A percentile compares a stretch with the other conserved stretches of the same genome.
Evolutionary conservation across 2,113 vertebrate genomes (phyloP).

Genomic region (Sinocyclocheilus anshuiensis): DNA sequence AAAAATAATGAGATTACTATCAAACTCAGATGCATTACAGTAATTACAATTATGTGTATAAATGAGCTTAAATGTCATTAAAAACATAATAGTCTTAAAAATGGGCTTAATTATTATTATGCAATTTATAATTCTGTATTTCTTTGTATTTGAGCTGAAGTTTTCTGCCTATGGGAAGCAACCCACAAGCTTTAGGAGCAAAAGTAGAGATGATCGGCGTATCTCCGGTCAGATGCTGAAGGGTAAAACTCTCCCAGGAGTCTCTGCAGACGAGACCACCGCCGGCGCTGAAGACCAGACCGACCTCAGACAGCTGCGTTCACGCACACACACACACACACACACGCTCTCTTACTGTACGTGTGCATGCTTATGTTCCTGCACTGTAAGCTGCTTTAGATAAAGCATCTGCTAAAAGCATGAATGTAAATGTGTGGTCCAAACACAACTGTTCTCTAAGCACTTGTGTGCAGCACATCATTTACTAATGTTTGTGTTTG

Average conservation of each 20-base stretch:
- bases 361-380: neutral
- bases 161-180: neutral
- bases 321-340: too few relatives aligned
- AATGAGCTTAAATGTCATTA: neutral
- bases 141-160: neutral
- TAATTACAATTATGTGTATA: neutral
- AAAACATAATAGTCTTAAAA: neutral
- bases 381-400: neutral
- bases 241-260: constrained; percentile 15
- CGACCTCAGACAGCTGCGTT: constrained; percentile 1
- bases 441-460: neutral
- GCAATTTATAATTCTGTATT: neutral
- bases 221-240: neutral
- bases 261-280: neutral
- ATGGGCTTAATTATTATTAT: neutral
- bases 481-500: neutral
- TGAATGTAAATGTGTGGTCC: neutral
- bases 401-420: neutral
- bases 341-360: neutral
- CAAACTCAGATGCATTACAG: neutral
- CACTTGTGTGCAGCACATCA: neutral
- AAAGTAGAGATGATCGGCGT: neutral
- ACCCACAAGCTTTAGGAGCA: too few relatives aligned
- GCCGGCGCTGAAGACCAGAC: neutral
- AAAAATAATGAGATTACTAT: neutral